A percentile compares a stretch with the other conserved stretches of the same genome.
These are phyloP conservation scores for Mystacornis crossleyi DNA, from an alignment of 2,113 vertebrate species.

Conservation along the genomic window DNA sequence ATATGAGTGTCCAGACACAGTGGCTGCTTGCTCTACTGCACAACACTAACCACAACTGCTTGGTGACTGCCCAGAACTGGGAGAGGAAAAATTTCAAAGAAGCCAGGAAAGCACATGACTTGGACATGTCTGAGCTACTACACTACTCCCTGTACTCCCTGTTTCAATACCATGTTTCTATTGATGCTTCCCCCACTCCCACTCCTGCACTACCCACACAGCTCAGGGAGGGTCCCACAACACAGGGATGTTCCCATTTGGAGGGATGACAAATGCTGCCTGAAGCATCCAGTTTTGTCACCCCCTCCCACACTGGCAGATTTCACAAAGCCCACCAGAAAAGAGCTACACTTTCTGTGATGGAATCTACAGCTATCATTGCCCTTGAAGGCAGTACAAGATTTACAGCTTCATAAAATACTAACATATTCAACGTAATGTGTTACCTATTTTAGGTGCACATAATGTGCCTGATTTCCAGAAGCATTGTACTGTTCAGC, in stretches of 20 bases:
- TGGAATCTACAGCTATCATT: neutral
- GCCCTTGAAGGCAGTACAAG: neutral
- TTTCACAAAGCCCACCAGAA: neutral
- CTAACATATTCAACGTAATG: neutral
- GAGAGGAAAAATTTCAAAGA: neutral
- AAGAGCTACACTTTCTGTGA: neutral
- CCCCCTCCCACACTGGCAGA: neutral
- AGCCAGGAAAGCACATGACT: neutral
- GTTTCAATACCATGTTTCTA: neutral
- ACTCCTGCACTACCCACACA: neutral
- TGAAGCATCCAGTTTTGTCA: neutral
- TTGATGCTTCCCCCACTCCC: neutral
- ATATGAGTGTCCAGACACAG: rapidly evolving
- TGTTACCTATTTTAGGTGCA: neutral
- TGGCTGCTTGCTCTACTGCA: neutral
- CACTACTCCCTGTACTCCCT: neutral
- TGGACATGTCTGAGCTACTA: neutral
- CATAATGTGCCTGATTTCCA: neutral
- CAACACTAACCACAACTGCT: neutral
- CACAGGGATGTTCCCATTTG: rapidly evolving
- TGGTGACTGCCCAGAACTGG: neutral
- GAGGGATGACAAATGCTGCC: neutral
- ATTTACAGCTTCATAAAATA: neutral
- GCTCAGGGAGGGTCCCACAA: neutral
- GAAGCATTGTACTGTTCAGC: neutral